Evolutionary conservation across 2,888 invertebrate genomes (phyloP), one percentile per base, ranked within the genome.

Genomic region (Drosophila subsilvestris): DNA sequence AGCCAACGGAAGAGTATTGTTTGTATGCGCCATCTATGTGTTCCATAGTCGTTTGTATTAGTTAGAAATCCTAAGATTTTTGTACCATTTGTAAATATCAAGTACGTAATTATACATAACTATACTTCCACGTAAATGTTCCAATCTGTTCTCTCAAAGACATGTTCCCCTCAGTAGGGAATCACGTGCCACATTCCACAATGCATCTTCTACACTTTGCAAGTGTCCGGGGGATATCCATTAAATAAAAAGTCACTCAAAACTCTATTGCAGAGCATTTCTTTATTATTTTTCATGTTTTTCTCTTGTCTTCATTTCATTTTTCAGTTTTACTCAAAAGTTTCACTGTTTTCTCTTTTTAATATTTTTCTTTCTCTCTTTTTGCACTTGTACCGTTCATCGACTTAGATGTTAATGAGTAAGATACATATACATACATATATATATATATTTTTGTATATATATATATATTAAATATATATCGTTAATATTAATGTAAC

Each of bases 251-350:
- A 17, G 12, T 27, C 10, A 10, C 44, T 58, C 60, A 49, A 72
- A 75, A 70, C 76, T 81, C 88, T 89, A 90, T 90, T 90, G 90
- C 89, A 90, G 90, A 90, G 90, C 90, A 87, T 90, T 85, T 86
- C 78, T 79, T 81, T 89, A 82, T 85, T 88, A 78, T 76, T 75
- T 79, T 84, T 74, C 62, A 70, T 79, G 63, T 79, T 74, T 50
- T 77, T 66, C 71, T 63, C 70, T 80, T 42, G 50, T 78, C 62
- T 68, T 58, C 42, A 42, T 37, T 63, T 67, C 57, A 22, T 58
- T 66, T 66, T 45, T 74, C 79, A 60, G 54, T 65, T 74, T 63
- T 58, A 22, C 51, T 77, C 71, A 65, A 61, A 70, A 73, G 70
- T 77, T 44, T 56, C 45, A 56, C 47, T 56, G 9, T 25, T 56